Evolutionary conservation across 2,888 invertebrate species (phyloP).

Genomic region (Trachelus tabidus): DNA sequence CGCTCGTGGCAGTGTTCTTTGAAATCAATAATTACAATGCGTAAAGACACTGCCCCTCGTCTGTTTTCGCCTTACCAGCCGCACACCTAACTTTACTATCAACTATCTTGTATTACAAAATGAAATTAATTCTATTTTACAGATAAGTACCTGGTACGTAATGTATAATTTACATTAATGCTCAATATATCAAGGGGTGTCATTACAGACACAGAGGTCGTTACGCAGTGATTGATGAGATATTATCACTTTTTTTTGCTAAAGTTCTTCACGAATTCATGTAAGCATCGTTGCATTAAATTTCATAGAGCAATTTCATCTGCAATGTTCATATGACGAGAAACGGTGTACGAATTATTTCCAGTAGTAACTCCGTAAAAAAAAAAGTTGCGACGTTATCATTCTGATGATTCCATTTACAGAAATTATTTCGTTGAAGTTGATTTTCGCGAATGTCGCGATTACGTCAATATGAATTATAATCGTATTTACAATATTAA

Average conservation of each 20-base stretch:
- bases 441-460: not conserved
- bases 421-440: not conserved
- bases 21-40: constrained; percentile 26
- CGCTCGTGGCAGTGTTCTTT: constrained; percentile 6
- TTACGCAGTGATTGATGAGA: not conserved
- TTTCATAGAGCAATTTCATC: not conserved
- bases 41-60: constrained; percentile 43
- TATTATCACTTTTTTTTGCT: not conserved
- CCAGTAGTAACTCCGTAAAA: not conserved
- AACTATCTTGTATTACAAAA: not conserved
- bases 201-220: not conserved
- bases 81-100: not conserved
- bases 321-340: not conserved
- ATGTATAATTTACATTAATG: not conserved
- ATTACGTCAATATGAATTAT: not conserved
- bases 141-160: not conserved
- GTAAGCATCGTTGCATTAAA: not conserved
- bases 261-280: not conserved
- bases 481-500: not conserved
- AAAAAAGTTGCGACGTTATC: not conserved
- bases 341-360: not conserved
- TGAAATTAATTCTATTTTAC: constrained; percentile 2
- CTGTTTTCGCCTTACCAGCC: constrained; percentile 12
- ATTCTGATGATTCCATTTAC: not conserved
- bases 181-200: not conserved